Evolutionary conservation across 2,888 invertebrate genomes (phyloP).

Genomic region (Mellilla xanthometata): DNA sequence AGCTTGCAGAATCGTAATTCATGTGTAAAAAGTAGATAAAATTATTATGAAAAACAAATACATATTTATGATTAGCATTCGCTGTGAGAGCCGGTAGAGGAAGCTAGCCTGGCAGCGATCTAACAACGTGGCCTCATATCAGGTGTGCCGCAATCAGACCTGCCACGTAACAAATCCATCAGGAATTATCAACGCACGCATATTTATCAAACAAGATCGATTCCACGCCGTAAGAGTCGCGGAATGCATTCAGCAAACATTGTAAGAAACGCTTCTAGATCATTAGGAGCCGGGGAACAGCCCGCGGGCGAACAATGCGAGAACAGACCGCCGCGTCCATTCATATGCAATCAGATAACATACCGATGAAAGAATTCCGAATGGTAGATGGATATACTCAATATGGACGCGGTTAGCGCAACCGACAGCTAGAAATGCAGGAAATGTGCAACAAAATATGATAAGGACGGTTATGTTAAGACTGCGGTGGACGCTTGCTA

Average conservation of each 20-base stretch:
- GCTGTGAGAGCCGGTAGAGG: slow-evolving; percentile 25
- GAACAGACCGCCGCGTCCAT: slow-evolving; percentile 3
- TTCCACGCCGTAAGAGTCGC: background rate
- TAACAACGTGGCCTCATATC: slow-evolving; percentile 21
- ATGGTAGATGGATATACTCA: background rate
- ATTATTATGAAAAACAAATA: background rate
- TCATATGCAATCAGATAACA: slow-evolving; percentile 9
- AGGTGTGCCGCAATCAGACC: slow-evolving; percentile 1
- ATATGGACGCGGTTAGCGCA: slow-evolving; percentile 1
- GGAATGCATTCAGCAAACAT: background rate
- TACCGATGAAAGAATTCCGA: slow-evolving; percentile 6
- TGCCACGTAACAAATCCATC: background rate
- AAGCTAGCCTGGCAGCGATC: slow-evolving; percentile 16
- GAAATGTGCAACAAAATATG: slow-evolving; percentile 5
- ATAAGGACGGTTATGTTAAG: background rate
- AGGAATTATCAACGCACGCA: background rate
- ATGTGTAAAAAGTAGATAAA: background rate
- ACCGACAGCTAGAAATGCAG: slow-evolving; percentile 7
- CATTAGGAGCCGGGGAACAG: background rate
- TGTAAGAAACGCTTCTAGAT: background rate
- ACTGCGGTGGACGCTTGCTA: too few species aligned
- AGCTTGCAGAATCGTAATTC: too few species aligned
- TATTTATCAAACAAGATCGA: background rate
- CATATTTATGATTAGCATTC: slow-evolving; percentile 22
- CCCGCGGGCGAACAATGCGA: background rate